Base-by-base conservation (phyloP, 2,113 vertebrate genomes). In the Speoplatyrhinus poulsoni region DNA sequence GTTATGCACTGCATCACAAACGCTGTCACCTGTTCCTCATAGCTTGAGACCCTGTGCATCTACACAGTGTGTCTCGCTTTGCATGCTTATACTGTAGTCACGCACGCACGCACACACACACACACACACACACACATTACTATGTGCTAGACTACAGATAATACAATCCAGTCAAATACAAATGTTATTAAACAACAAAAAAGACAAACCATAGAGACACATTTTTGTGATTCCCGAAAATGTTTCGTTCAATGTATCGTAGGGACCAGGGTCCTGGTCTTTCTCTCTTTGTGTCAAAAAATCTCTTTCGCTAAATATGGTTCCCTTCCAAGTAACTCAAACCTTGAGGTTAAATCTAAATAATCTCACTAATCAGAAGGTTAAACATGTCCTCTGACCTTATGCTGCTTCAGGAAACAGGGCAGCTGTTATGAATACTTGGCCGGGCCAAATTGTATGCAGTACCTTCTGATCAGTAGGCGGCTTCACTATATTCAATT, bases 301-400 rank as follows among this genome's bases (percentile, higher is more conserved):
- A 72, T 72, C 73, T 15, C 69, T 19, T 62, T 73, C 62, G 59
- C 68, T 12, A 12, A 12, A 3, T 41, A 8, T 53, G 19, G 70
- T 69, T 33, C 72, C 60, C 57, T 70, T 76, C 67, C 63, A 73
- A 56, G 57, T 62, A 62, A 74, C 69, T 80, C 63, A 46, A 10
- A 41, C 69, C 78, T 81, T 79, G 46, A 85, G 89, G 86, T 89
- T 86, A 88, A 88, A 88, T 88, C 86, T 76, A 72, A 77, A 85
- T 87, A 87, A 89, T 90, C 86, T 83, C 83, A 56, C 77, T 76
- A 86, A 90, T 90, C 87, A 89, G 85, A 89, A 87, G 87, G 89
- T 87, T 87, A 90, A 90, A 66, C 84, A 41, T 82, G 72, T 75
- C 79, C 11, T 19, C 67, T 82, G 87, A 90, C 89, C 89, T 88